phyloP scores from a whole-genome alignment of 2,797 vertebrate genomes.

The Crocidura indochinensis region DNA sequence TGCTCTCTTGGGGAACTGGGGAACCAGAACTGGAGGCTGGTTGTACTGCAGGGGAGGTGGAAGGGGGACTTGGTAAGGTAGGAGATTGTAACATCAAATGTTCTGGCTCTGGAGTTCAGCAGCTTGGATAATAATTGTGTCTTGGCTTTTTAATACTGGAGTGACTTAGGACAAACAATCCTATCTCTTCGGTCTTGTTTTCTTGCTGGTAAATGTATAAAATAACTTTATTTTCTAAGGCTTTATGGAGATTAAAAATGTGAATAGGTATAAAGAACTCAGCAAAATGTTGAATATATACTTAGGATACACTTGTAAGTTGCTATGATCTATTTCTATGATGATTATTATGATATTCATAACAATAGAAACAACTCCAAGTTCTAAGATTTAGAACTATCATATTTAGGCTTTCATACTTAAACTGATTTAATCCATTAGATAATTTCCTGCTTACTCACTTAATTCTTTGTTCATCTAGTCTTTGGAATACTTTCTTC shows the following conservation, averaged over 20 bases:
- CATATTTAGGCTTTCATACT: not conserved
- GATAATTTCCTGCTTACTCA: not conserved
- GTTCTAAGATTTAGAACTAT: conserved; percentile 42
- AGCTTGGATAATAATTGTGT: conserved; percentile 4
- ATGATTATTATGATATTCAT: not conserved
- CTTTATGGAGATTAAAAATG: conserved; percentile 5
- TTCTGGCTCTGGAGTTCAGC: not conserved
- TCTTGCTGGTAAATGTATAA: not conserved
- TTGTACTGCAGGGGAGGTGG: not conserved
- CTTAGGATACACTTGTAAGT: not conserved
- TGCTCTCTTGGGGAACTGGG: not conserved
- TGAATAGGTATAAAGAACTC: not conserved
- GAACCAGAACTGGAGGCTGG: not conserved
- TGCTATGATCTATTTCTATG: not conserved
- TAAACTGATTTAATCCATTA: conserved; percentile 3
- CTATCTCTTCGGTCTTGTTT: not conserved
- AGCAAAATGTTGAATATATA: not conserved
- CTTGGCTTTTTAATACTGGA: not conserved
- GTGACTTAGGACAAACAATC: not conserved
- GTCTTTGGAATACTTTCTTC: conserved; percentile 84
- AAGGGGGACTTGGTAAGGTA: not conserved
- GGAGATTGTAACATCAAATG: not conserved
- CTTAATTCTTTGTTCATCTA: conserved; percentile 46
- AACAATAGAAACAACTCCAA: not conserved
- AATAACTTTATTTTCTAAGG: not conserved